Conservation (phyloP, 2,113 vertebrate genomes). For the Ictidomys tridecemlineatus region DNA sequence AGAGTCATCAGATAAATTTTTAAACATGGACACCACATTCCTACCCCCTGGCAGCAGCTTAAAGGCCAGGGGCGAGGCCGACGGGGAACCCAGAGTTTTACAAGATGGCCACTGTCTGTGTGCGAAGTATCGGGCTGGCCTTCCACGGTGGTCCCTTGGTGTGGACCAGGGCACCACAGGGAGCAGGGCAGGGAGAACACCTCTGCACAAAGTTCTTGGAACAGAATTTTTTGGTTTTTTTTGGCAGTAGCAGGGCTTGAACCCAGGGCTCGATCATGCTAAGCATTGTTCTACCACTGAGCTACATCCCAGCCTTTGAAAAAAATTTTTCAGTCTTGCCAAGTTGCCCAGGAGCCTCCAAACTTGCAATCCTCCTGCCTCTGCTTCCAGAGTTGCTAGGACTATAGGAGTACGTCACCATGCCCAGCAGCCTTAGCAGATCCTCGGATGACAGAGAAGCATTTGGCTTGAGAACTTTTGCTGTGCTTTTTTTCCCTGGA, state of each 20-base stretch:
- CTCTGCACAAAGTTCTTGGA: not conserved
- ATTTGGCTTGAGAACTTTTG: not conserved
- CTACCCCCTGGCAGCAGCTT: not conserved
- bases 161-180: not conserved
- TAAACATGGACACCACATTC: slow-evolving; percentile 1
- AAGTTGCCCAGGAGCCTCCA: no score
- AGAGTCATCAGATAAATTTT: slow-evolving; percentile 72
- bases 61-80: not conserved
- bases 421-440: not conserved
- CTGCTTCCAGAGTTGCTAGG: no score
- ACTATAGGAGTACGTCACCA: no score
- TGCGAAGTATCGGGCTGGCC: accelerated
- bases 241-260: no score
- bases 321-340: no score
- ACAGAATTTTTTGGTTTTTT: not conserved
- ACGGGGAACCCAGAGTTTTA: not conserved
- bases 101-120: accelerated
- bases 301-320: no score
- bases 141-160: accelerated
- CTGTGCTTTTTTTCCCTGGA: not conserved
- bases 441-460: not conserved
- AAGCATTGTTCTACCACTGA: no score
- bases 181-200: not conserved
- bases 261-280: no score
- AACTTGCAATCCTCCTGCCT: no score